phyloP scores from a whole-genome alignment of 2,113 vertebrate genomes.

The Parus major region DNA sequence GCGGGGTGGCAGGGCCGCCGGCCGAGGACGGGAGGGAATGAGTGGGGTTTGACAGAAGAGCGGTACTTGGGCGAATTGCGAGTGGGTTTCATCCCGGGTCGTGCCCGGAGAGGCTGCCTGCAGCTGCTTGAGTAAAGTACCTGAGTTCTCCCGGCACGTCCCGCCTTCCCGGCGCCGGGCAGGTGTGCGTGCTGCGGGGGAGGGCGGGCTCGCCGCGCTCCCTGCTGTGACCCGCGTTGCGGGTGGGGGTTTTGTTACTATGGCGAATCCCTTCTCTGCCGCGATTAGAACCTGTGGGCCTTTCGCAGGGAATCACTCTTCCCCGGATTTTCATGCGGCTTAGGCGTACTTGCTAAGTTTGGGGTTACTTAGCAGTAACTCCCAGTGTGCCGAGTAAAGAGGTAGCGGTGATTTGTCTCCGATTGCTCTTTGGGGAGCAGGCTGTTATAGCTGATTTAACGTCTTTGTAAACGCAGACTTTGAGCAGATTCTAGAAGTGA shows the following conservation, averaged over 20 bases:
- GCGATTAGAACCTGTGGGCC: background rate
- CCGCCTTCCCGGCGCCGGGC: background rate
- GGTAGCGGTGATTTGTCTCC: background rate
- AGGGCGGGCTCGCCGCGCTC: background rate
- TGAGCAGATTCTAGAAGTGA: background rate
- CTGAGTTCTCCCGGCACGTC: background rate
- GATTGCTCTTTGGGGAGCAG: background rate
- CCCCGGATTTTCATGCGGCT: background rate
- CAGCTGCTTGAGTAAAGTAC: background rate
- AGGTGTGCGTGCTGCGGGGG: background rate
- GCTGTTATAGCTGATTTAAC: background rate
- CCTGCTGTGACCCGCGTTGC: background rate
- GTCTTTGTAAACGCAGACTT: background rate
- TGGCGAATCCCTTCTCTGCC: background rate
- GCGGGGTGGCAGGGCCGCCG: background rate
- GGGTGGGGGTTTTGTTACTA: background rate
- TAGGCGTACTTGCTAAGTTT: background rate
- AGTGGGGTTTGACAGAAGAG: accelerated
- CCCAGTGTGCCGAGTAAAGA: background rate
- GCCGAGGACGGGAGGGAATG: background rate
- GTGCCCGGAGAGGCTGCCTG: background rate
- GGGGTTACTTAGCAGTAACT: background rate
- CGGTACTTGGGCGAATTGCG: background rate
- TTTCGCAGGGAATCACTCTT: background rate
- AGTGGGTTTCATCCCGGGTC: background rate